Conservation (phyloP, 1,140 invertebrate genomes). For the Orussus abietinus region DNA sequence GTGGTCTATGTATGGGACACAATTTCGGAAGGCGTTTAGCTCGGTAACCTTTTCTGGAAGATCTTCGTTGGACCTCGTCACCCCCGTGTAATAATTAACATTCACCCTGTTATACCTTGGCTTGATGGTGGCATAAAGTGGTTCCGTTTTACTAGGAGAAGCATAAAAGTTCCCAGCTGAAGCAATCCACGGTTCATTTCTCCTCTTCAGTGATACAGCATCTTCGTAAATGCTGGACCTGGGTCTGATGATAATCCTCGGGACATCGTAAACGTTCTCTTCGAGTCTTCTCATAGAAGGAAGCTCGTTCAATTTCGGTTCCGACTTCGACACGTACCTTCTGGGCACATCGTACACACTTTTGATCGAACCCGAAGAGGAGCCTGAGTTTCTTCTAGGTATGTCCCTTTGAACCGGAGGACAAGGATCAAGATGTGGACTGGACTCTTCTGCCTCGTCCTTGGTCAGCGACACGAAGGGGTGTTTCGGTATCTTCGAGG, state of each 20-base stretch:
- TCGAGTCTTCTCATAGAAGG: no score
- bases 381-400: background rate
- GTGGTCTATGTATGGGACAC: no score
- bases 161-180: constrained; percentile 17
- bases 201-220: constrained; percentile 13
- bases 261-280: constrained; percentile 20
- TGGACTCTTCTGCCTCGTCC: background rate
- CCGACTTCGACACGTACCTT: constrained; percentile 19
- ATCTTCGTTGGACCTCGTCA: no score
- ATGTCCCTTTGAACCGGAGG: background rate
- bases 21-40: no score
- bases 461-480: constrained; percentile 17
- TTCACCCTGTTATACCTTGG: constrained; percentile 15
- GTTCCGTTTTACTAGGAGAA: background rate
- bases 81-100: no score
- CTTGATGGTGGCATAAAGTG: constrained; percentile 19
- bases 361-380: background rate
- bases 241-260: constrained; percentile 14
- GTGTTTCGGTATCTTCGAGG: constrained; percentile 17
- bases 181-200: no score
- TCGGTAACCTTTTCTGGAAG: no score
- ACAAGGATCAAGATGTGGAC: background rate
- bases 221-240: constrained; percentile 22
- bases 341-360: constrained; percentile 22
- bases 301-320: no score